Evolutionary conservation across 53 echinoderm and acorn worm genomes (phyloP).

Genomic region (Mesocentrotus franciscanus): DNA sequence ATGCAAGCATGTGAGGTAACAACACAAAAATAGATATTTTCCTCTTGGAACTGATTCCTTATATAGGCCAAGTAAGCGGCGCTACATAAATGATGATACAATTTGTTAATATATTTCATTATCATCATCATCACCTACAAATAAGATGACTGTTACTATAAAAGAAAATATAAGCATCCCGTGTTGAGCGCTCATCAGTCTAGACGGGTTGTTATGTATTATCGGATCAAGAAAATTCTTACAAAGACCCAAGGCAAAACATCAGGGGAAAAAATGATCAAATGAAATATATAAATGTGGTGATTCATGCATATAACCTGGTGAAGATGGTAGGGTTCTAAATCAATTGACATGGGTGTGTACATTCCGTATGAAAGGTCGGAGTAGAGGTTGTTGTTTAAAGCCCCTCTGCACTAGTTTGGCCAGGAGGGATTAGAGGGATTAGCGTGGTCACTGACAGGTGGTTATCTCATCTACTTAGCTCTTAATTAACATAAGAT

Average conservation of each 20-base stretch:
- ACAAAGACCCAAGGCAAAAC: neutral
- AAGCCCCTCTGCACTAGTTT: too few species aligned
- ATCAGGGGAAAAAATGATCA: neutral
- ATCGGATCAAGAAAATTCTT: neutral
- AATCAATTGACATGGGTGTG: neutral
- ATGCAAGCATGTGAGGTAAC: too few species aligned
- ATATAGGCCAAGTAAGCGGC: neutral
- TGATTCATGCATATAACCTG: neutral
- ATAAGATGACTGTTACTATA: neutral
- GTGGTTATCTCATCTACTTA: too few species aligned
- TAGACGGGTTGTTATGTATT: slow-evolving; percentile 8
- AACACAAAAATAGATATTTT: too few species aligned
- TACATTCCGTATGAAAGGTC: neutral
- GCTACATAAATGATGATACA: neutral
- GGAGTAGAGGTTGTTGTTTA: neutral
- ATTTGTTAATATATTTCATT: neutral
- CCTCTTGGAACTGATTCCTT: neutral
- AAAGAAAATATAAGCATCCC: neutral
- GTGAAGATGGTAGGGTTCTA: neutral
- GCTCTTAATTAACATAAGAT: too few species aligned
- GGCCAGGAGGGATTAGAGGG: too few species aligned
- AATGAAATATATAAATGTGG: neutral
- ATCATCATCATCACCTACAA: neutral
- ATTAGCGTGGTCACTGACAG: too few species aligned
- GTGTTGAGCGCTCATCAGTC: neutral